A percentile compares a stretch with the other conserved stretches of the same genome.
Conservation (phyloP, 2,797 vertebrate genomes). For the Taeniopygia guttata region DNA sequence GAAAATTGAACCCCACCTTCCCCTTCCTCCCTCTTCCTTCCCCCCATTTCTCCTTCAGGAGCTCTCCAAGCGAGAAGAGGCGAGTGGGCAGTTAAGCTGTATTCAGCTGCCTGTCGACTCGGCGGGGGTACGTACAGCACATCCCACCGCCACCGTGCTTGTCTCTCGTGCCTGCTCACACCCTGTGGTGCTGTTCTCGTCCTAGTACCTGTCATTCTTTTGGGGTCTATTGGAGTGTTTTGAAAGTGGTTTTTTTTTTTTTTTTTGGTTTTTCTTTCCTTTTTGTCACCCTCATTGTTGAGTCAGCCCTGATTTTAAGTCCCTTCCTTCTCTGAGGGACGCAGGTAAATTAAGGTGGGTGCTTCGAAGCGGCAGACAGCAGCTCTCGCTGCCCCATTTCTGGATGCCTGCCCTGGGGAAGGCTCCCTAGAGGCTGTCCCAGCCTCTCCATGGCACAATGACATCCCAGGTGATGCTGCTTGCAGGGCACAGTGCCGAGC, state of each 20-base stretch:
- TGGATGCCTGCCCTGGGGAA: background rate
- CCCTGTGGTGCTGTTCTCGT: constrained; percentile 43
- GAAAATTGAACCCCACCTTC: constrained; percentile 66
- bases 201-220: constrained; percentile 21
- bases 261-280: constrained; percentile 63
- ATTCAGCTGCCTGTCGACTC: constrained; percentile 98
- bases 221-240: constrained; percentile 67
- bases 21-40: constrained; percentile 59
- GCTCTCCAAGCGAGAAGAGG: constrained; percentile 93
- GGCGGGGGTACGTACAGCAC: constrained; percentile 90
- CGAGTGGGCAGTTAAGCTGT: constrained; percentile 84
- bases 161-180: constrained; percentile 70
- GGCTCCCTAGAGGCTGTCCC: background rate
- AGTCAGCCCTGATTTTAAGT: constrained; percentile 83
- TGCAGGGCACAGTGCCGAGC: background rate
- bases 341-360: constrained; percentile 1
- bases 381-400: accelerated
- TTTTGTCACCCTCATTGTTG: constrained; percentile 66
- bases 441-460: background rate
- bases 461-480: background rate
- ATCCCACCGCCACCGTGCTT: constrained; percentile 65
- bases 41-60: constrained; percentile 88
- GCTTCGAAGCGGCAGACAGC: background rate
- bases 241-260: too few relatives aligned
- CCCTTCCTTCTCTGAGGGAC: constrained; percentile 66